phyloP scores from a whole-genome alignment of 2,888 invertebrate genomes.

The Bhutanitis thaidina region DNA sequence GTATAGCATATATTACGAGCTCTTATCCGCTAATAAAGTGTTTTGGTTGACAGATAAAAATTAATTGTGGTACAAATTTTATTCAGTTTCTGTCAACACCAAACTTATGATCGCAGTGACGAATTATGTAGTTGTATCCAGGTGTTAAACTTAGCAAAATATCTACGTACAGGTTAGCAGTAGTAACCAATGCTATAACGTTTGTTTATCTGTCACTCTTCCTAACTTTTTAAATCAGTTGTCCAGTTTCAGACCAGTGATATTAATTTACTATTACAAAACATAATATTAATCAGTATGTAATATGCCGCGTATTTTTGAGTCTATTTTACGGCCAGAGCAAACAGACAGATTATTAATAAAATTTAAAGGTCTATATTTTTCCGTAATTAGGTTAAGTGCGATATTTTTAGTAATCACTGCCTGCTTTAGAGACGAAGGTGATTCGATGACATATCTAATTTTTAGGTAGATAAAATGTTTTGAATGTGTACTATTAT shows the following conservation, averaged over 20 bases:
- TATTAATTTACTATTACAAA: constrained; percentile 1
- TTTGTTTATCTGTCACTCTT: constrained; percentile 25
- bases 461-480: constrained; percentile 68
- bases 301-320: background rate
- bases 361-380: constrained; percentile 1
- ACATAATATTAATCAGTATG: background rate
- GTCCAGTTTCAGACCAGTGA: constrained; percentile 30
- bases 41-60: background rate
- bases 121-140: too few relatives aligned
- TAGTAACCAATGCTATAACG: background rate
- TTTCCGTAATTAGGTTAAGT: constrained; percentile 15
- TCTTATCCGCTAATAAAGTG: constrained; percentile 3
- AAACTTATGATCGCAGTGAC: too few relatives aligned
- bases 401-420: constrained; percentile 32
- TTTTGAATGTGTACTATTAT: constrained; percentile 54
- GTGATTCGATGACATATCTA: constrained; percentile 78
- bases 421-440: constrained; percentile 67
- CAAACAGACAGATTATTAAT: background rate
- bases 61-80: background rate
- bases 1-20: constrained; percentile 17
- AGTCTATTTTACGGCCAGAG: background rate
- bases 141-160: background rate
- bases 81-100: background rate
- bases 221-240: constrained; percentile 29
- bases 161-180: background rate